Base-by-base conservation (phyloP, 2,113 vertebrate genomes). In the Maccullochella peelii region DNA sequence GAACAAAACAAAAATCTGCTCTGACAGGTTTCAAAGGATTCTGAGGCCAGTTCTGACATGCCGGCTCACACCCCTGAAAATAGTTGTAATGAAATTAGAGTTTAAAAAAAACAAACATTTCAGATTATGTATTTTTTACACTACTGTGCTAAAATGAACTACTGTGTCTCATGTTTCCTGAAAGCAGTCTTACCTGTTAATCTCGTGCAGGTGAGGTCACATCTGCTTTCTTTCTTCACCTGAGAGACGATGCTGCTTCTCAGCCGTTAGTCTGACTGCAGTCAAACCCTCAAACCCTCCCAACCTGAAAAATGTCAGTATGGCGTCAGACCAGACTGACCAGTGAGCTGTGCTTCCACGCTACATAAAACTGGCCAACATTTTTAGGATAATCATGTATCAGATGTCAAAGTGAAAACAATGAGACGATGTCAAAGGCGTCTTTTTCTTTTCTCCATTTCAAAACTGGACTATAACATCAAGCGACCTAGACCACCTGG, bases 41-140 rank as follows among this genome's bases (percentile, higher is more conserved):
- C 25, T 54, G n/a, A 66, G 74, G 38, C 63, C 38, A 11, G 62
- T 68, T 47, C n/a, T 30, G 75, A 77, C 38, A 67, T 23, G 74
- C 15, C 0, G 1, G 8, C 4, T 40, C 15, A 12, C 18, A 15
- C 27, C 21, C 27, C 5, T 16, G 21, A 71, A 6, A 38, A 25
- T 36, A 50, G 16, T 5, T 25, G 10, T 61, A 30, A 33, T 21
- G 30, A 33, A 61, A 61, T 20, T 6, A 59, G 15, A 18, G 1
- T 1, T 15, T n/a, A n/a, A n/a, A 5, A 2, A 27, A 58, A 25
- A 54, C 20, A 47, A 47, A 59, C 63, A 68, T 27, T 20, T 49
- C 15, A 49, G n/a, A 10, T 47, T n/a, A 20, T 15, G 8, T 20
- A 42, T 33, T 33, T 33, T 33, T 33, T 33, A 38, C 38, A 50